A percentile compares a stretch with the other conserved stretches of the same genome.
phyloP scores from a whole-genome alignment of 1,140 invertebrate species.

The Gyrodactylus salaris region DNA sequence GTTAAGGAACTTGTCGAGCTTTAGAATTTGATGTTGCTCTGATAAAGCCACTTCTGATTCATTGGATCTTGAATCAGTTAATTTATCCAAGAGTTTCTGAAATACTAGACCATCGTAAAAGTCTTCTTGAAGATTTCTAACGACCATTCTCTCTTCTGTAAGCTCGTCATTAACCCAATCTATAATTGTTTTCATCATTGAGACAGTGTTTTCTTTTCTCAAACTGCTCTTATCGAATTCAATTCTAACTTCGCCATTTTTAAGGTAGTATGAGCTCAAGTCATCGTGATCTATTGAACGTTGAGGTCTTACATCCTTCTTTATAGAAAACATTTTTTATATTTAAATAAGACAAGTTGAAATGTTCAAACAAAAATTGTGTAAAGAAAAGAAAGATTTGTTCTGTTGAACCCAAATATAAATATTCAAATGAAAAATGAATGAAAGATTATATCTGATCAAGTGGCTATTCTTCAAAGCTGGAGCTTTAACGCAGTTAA shows the following conservation, averaged over 20 bases:
- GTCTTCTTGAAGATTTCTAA: slow-evolving; percentile 79
- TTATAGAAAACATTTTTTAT: background rate
- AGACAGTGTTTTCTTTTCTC: background rate
- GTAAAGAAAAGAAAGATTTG: background rate
- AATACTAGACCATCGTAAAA: slow-evolving; percentile 89
- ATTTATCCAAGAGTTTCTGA: slow-evolving; percentile 70
- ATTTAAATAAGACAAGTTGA: too few relatives aligned
- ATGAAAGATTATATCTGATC: background rate
- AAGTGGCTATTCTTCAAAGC: background rate
- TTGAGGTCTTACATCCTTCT: background rate
- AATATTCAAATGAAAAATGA: background rate
- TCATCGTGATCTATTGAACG: background rate
- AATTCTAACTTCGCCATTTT: background rate
- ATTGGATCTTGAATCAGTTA: slow-evolving; percentile 55
- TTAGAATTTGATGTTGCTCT: slow-evolving; percentile 24
- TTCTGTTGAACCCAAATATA: background rate
- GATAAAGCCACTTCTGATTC: slow-evolving; percentile 92
- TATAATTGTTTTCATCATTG: slow-evolving; percentile 31
- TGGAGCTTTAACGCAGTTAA: background rate
- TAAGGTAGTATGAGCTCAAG: background rate
- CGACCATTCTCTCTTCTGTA: slow-evolving; percentile 71
- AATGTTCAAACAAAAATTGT: background rate
- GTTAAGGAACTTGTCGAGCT: background rate
- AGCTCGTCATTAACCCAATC: slow-evolving; percentile 95
- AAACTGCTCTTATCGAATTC: background rate